Base-by-base conservation (phyloP, 2,888 invertebrate species). In the Agapostemon virescens region DNA sequence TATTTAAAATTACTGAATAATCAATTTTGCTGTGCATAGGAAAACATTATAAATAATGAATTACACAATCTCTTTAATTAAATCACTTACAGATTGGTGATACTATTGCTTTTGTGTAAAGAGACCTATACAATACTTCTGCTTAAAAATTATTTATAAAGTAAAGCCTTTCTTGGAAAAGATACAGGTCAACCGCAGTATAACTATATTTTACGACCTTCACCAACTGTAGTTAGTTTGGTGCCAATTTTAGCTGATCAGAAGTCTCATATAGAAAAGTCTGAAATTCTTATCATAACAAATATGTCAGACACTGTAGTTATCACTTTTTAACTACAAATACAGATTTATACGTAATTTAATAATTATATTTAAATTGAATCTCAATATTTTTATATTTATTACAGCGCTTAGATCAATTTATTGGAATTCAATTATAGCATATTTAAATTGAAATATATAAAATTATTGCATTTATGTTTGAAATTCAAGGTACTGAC, bases 81-180 rank as follows among this genome's bases (percentile, higher is more conserved):
- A 61, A 61, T 33, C 4, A 20, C 20, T 15, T 33, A 61, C 17
- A 30, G 30, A 61, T 17, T 30, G 33, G 26, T 30, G 26, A 33
- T 9, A 61, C 33, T 61, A 33, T 20, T 61, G 11, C 20, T 20
- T 20, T 61, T 61, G 33, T 20, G 9, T 61, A 58, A 30, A 33
- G 17, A 58, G 17, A 58, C 9, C 55, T 15, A 5, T 55, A 15
- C 9, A 17, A 33, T 61, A 33, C 30, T 61, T 58, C 58, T 58
- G 20, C 30, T 30, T 61, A 61, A 61, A 20, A 33, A 61, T 33
- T 61, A 61, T 61, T 33, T 61, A 61, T 61, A 61, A 33, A 33
- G 33, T 61, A 30, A 61, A 20, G 33, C 61, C 33, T 17, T 61
- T 61, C 26, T 61, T 61, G 33, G 6, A 30, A 61, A 61, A 20